Base-by-base conservation (phyloP, 2,113 vertebrate species). In the Dicrurus megarhynchus region DNA sequence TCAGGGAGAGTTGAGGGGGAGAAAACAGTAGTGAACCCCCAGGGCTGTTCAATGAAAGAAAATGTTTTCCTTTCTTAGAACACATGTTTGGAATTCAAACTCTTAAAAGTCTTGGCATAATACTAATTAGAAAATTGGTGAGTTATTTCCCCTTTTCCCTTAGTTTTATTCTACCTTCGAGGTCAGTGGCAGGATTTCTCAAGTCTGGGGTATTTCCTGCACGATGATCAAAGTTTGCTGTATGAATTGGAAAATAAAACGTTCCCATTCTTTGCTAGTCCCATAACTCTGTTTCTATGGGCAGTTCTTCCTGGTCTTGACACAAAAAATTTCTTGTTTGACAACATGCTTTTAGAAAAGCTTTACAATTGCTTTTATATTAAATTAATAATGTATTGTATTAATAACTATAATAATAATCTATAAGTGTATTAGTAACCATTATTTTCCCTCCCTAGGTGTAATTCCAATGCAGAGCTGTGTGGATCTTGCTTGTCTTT, bases 131-230 rank as follows among this genome's bases (percentile, higher is more conserved):
- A 80, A 87, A 90, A 68, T 28, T 39, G 33, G 80, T 74, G 19
- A 75, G 33, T 33, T 80, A 71, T 65, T 90, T 94, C 68, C 56
- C 47, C 26, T 77, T 86, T 52, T 50, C 26, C 79, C 77, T 65
- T 26, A 44, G 33, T 70, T 94, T 93, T 84, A 84, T 90, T 89
- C 85, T 95, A 80, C 83, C 50, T 63, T 41, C n/a, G 57, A 93
- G 59, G 50, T 85, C 95, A 95, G 77, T 70, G 67, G 95, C 39
- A 87, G 44, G 63, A 77, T 76, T 76, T 94, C 79, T 64, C 59
- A 78, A 88, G 87, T 97, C 96, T 98, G 61, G 53, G 92, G 74
- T 94, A 85, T 79, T 96, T 97, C 87, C 97, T 96, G 95, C 92
- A 84, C 65, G 19, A 50, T 84, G 70, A 89, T 74, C 89, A 93